Evolutionary conservation across 1,140 invertebrate genomes (phyloP), one percentile per base, ranked within the genome.

Genomic region (Drosophila fuyamai): DNA sequence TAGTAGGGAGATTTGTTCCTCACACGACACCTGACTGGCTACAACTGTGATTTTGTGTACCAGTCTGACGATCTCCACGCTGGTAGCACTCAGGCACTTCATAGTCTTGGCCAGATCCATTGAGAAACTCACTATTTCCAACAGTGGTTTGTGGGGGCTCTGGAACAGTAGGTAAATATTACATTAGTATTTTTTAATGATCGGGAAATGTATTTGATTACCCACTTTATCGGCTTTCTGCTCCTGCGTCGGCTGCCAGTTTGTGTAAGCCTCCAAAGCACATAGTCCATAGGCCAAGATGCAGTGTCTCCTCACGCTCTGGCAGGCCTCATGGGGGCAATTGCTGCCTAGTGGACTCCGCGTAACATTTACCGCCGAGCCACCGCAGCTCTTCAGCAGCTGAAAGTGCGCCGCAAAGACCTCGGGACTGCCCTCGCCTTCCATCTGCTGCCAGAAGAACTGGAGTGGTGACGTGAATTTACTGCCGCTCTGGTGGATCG

Each of bases 391-490:
- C 7, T 79, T 18, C 4, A 89, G 38, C 23, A 89, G 35, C 12
- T 70, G 44, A 41, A 90, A 81, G 53, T 89, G 84, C 2, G 55
- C 66, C 6, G 58, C 47, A 59, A 76, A 81, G 0, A 62, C 50
- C 5, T 59, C 54, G 0, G 68, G 14, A 6, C 59, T 67, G 8
- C 55, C 57, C 1, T 59, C 35, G 0, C 65, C 67, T 6, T 65
- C 57, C 14, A 88, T 14, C 13, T 63, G 55, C 43, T 75, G 65
- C 84, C 84, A 89, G 50, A 90, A 89, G 2, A 43, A 1, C 2
- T 70, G 59, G 5, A 88, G 78, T 1, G 38, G 58, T 0, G 53
- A 44, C 23, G 14, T 1, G n/a, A 13, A n/a, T 10, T 50, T 81
- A 32, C 23, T 44, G n/a, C 38, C 32, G 8, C 66, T 41, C n/a